Conservation (phyloP, 2,888 invertebrate genomes). For the Mythimna lalbum region DNA sequence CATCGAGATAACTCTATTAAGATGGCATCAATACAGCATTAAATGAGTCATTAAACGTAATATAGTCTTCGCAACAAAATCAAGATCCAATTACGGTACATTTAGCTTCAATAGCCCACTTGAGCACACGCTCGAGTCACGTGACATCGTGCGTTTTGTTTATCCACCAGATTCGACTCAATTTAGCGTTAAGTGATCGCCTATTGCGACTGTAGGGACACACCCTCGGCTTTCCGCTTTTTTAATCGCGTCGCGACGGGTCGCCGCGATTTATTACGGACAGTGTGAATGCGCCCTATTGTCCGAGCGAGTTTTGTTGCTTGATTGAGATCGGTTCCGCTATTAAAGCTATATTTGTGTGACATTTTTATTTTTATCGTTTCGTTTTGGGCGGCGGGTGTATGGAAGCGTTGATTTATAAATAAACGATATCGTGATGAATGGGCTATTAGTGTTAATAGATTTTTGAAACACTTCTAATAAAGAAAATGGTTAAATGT, state of each 20-base stretch:
- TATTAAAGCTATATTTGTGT: conserved; percentile 71
- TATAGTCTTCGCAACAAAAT: conserved; percentile 76
- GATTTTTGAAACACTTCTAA: conserved; percentile 57
- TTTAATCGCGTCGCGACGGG: conserved; percentile 79
- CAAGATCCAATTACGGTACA: conserved; percentile 88
- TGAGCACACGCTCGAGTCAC: conserved; percentile 76
- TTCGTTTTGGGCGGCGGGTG: conserved; percentile 44
- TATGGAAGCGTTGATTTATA: conserved; percentile 57
- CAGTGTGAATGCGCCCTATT: conserved; percentile 77
- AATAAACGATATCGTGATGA: conserved; percentile 57
- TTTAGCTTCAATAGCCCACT: conserved; percentile 82
- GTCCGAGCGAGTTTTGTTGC: conserved; percentile 66
- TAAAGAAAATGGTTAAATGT: conserved; percentile 3
- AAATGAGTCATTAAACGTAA: conserved; percentile 71
- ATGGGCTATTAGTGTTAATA: conserved; percentile 54
- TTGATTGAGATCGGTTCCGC: conserved; percentile 84
- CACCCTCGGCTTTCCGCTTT: conserved; percentile 79
- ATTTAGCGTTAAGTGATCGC: conserved; percentile 86
- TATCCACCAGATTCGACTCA: conserved; percentile 83
- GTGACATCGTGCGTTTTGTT: conserved; percentile 84
- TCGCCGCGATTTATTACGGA: conserved; percentile 79
- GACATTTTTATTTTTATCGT: conserved; percentile 64
- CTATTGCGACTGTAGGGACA: conserved; percentile 75
- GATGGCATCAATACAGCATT: conserved; percentile 40
- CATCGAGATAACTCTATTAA: conserved; percentile 50